These are phyloP conservation scores for Esox masquinongy DNA, from an alignment of 2,797 vertebrate genomes.

Conservation along the genomic window DNA sequence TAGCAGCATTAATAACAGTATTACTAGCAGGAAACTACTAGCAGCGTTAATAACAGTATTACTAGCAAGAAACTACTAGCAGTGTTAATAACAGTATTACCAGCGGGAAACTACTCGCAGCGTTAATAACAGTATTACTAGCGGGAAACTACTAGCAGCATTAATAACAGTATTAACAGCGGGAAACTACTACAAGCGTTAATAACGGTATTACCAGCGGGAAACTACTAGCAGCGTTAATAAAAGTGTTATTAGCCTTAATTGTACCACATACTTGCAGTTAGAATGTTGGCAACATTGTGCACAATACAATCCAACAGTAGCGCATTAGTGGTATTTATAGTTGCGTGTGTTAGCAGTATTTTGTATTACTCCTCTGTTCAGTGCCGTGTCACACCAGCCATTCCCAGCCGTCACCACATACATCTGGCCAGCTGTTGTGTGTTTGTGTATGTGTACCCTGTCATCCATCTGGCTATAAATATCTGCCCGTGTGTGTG, in stretches of 20 bases:
- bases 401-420: conserved; percentile 6
- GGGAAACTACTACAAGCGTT: too few species aligned
- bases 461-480: conserved; percentile 21
- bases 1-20: too few species aligned
- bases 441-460: conserved; percentile 24
- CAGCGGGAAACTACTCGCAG: too few species aligned
- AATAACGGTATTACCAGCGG: too few species aligned
- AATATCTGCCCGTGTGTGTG: conserved; percentile 28
- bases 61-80: too few species aligned
- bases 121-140: too few species aligned
- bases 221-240: too few species aligned
- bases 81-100: too few species aligned
- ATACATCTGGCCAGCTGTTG: conserved; percentile 46
- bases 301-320: not conserved
- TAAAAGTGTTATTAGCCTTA: not conserved
- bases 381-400: not conserved
- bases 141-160: too few species aligned
- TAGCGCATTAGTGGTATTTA: not conserved
- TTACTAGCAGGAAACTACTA: too few species aligned
- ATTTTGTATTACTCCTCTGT: conserved; percentile 2
- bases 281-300: not conserved
- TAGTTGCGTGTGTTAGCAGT: not conserved
- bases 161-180: too few species aligned
- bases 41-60: too few species aligned
- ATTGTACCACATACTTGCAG: not conserved